phyloP scores from a whole-genome alignment of 2,113 vertebrate genomes.

The Callipepla squamata region DNA sequence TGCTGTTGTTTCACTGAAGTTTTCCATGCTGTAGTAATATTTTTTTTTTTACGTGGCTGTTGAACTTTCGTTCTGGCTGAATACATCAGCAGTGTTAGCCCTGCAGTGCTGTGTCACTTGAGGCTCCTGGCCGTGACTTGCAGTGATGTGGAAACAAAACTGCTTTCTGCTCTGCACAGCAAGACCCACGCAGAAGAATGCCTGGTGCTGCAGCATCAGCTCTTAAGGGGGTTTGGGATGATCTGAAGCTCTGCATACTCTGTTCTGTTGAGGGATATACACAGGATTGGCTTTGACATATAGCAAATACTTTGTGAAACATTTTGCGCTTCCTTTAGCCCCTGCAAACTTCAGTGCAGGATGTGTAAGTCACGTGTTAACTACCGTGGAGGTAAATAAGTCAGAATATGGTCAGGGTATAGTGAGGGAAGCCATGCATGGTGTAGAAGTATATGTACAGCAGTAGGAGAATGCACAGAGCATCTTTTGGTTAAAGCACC shows the following conservation, averaged over 20 bases:
- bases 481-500: not conserved
- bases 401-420: not conserved
- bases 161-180: not conserved
- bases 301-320: not conserved
- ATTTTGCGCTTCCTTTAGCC: not conserved
- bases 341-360: not conserved
- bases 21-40: not conserved
- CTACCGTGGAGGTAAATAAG: not conserved
- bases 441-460: not conserved
- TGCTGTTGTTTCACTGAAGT: slow-evolving; percentile 67
- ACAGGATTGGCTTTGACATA: not conserved
- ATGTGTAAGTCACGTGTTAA: not conserved
- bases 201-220: not conserved
- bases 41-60: not conserved
- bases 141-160: slow-evolving; percentile 5
- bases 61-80: slow-evolving; percentile 8
- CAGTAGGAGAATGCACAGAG: not conserved
- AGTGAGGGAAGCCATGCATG: fast-evolving
- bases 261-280: fast-evolving
- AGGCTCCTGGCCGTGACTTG: not conserved
- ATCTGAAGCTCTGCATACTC: not conserved
- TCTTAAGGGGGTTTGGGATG: not conserved
- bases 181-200: not conserved
- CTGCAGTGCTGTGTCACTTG: not conserved
- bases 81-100: slow-evolving; percentile 12